These are phyloP conservation scores for Cydia amplana DNA, from an alignment of 1,140 invertebrate genomes.

Conservation along the genomic window DNA sequence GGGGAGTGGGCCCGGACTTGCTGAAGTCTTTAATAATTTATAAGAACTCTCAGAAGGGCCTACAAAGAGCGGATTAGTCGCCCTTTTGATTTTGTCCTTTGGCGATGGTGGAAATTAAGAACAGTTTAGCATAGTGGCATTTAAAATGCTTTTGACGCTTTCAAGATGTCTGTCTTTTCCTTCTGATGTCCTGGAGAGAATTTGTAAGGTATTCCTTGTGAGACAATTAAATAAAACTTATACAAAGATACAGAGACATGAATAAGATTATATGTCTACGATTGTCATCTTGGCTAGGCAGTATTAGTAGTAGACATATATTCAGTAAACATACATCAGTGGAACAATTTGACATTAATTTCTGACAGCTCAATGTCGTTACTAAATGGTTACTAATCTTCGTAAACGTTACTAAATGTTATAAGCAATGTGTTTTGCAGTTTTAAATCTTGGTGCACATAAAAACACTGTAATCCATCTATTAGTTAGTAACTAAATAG, in stretches of 20 bases:
- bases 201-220: not conserved
- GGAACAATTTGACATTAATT: too few relatives aligned
- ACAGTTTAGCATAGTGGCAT: conserved; percentile 23
- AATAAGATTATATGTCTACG: too few relatives aligned
- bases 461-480: too few relatives aligned
- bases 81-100: conserved; percentile 23
- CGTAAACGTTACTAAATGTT: too few relatives aligned
- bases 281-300: too few relatives aligned
- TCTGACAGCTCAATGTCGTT: too few relatives aligned
- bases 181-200: not conserved
- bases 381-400: not conserved
- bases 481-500: too few relatives aligned
- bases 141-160: conserved; percentile 7
- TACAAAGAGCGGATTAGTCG: conserved; percentile 17
- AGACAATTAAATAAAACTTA: not conserved
- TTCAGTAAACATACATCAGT: too few relatives aligned
- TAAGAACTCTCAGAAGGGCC: conserved; percentile 19
- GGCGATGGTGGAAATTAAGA: conserved; percentile 19
- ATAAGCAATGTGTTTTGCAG: too few relatives aligned
- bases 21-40: conserved; percentile 30
- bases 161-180: not conserved
- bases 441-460: too few relatives aligned
- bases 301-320: too few relatives aligned
- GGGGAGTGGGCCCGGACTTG: not conserved
- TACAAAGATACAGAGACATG: too few relatives aligned